Evolutionary conservation across 2,113 vertebrate genomes (phyloP).

Genomic region (Plecturocebus donacophilus): DNA sequence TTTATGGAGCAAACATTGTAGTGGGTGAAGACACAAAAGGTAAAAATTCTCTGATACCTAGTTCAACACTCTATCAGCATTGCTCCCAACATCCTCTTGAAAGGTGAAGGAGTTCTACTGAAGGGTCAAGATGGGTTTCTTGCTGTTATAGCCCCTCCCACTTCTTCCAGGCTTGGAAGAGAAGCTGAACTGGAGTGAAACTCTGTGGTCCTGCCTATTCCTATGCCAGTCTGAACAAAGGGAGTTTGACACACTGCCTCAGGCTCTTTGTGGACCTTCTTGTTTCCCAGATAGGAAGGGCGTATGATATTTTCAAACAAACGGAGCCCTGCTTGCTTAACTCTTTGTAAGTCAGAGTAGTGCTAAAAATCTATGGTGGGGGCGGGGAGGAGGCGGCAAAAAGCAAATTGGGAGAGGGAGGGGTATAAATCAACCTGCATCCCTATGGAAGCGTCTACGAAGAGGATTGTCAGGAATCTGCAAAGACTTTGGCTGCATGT

Average conservation of each 20-base stretch:
- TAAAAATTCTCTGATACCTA: background rate
- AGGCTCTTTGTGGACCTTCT: background rate
- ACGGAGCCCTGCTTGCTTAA: background rate
- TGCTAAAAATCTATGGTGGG: background rate
- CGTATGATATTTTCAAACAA: background rate
- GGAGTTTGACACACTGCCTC: background rate
- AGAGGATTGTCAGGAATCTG: background rate
- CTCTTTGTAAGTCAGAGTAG: background rate
- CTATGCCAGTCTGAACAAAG: background rate
- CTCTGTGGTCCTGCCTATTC: background rate
- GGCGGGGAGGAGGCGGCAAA: background rate
- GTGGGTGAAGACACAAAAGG: background rate
- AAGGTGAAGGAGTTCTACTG: constrained; percentile 11
- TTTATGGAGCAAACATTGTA: background rate
- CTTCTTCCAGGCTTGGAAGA: background rate
- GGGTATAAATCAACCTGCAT: background rate
- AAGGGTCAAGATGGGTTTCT: background rate
- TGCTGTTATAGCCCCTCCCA: background rate
- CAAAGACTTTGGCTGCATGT: background rate
- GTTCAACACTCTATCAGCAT: background rate
- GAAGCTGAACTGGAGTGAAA: background rate
- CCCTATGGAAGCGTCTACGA: background rate
- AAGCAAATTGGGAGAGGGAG: background rate
- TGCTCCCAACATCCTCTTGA: background rate
- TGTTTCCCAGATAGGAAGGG: background rate